Evolutionary conservation across 2,113 vertebrate species (phyloP).

Genomic region (Oncorhynchus nerka): DNA sequence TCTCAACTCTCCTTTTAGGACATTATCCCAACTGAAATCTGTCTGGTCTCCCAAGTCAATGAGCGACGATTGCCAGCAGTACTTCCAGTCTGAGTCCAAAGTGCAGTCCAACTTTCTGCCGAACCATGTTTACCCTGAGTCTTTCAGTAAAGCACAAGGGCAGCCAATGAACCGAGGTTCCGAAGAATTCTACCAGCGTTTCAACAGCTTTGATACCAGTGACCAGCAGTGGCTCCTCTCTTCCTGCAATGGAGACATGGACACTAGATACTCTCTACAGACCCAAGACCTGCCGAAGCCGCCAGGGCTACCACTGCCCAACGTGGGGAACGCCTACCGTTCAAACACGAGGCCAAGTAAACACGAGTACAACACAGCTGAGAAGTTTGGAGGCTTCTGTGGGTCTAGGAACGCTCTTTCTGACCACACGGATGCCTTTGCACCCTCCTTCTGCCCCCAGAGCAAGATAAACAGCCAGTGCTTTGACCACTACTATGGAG

Average conservation of each 20-base stretch:
- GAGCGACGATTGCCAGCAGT: constrained; percentile 71
- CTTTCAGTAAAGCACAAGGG: constrained; percentile 66
- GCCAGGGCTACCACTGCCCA: constrained; percentile 52
- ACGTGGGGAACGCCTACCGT: constrained; percentile 19
- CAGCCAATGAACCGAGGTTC: constrained; percentile 59
- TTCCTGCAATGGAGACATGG: constrained; percentile 44
- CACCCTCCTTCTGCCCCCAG: constrained; percentile 13
- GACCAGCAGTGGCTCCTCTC: constrained; percentile 48
- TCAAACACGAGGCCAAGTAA: constrained; percentile 41
- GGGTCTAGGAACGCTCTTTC: constrained; percentile 29
- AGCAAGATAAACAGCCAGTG: constrained; percentile 34
- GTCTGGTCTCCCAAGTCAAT: constrained; percentile 77
- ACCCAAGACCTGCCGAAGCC: constrained; percentile 46
- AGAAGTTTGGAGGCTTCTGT: constrained; percentile 36
- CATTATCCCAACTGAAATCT: constrained; percentile 73
- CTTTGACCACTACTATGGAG: constrained; percentile 43
- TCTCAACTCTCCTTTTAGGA: constrained; percentile 66
- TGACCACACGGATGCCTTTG: constrained; percentile 41
- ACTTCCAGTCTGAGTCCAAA: constrained; percentile 75
- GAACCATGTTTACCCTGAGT: constrained; percentile 70
- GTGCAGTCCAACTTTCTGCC: constrained; percentile 66
- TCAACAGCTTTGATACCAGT: constrained; percentile 41
- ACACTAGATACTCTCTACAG: constrained; percentile 13
- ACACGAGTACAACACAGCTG: constrained; percentile 23
- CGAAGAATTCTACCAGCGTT: constrained; percentile 43